Conservation (phyloP, 2,888 invertebrate genomes). For the Craniophora ligustri region DNA sequence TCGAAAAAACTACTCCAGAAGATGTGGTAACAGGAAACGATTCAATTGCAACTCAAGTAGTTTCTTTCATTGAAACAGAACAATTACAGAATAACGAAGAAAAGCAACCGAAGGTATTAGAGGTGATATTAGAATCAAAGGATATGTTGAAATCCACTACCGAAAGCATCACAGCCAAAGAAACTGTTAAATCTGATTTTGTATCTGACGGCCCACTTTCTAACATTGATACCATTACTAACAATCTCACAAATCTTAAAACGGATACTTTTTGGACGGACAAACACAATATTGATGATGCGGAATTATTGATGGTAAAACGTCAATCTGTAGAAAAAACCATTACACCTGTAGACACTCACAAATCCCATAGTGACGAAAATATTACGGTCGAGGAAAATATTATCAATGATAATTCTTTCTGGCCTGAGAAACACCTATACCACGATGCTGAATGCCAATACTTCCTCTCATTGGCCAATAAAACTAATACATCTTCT, state of each 20-base stretch:
- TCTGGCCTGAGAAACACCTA: constrained; percentile 89
- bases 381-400: constrained; percentile 68
- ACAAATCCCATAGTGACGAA: constrained; percentile 45
- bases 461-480: constrained; percentile 88
- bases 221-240: constrained; percentile 73
- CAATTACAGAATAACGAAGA: constrained; percentile 21
- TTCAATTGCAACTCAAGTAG: constrained; percentile 3
- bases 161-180: constrained; percentile 9
- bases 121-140: not conserved
- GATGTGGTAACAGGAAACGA: not conserved
- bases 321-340: constrained; percentile 58
- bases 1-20: not conserved
- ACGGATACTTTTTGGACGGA: constrained; percentile 89
- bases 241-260: constrained; percentile 73
- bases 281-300: constrained; percentile 88
- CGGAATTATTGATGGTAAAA: constrained; percentile 80
- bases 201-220: constrained; percentile 51
- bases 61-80: constrained; percentile 30
- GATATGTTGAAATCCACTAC: constrained; percentile 8
- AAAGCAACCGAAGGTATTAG: constrained; percentile 1
- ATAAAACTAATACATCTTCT: constrained; percentile 72
- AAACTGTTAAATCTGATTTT: constrained; percentile 32
- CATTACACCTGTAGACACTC: constrained; percentile 29
- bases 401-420: constrained; percentile 81
- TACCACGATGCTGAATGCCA: constrained; percentile 91